Evolutionary conservation across 2,113 vertebrate genomes (phyloP), one percentile per base, ranked within the genome.

Genomic region (Tautogolabrus adspersus): DNA sequence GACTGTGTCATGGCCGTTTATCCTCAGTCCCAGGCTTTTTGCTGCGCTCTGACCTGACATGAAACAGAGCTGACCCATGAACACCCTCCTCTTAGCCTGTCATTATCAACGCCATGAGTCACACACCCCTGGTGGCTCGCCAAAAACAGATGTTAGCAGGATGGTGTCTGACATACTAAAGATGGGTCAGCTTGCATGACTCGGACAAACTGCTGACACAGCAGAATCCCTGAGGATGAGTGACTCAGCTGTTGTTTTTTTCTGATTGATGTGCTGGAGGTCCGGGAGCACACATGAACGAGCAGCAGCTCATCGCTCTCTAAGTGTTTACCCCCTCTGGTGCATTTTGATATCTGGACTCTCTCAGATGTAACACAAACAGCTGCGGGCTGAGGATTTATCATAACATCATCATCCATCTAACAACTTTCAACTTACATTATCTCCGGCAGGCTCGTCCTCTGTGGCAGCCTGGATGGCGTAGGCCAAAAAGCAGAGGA

Each of bases 401-500:
- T 23, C 19, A 18, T 12, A 47, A 5, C 10, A 49, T 15, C 44
- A 49, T 6, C 47, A 47, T 47, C 46, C 46, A 47, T 47, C 15
- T 16, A 19, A 13, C 47, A 55, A 57, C 5, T 22, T 16, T 79
- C 40, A 23, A 90, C 96, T 95, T 85, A 98, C 97, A 0, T 98
- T 98, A 88, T 98, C 97, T 3, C 94, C 90, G 0, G 96, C 86
- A 0, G 97, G 97, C 30, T 97, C 96, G 0, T 97, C 96, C 83
- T 97, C 97, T 0, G 95, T 97, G 60, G 94, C 96, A 0, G 96
- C 96, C 94, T 95, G 96, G 93, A 98, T 98, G 87, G 96, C 96
- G 0, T 98, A 97, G 82, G 97, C 96, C 89, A 97, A 85, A 89
- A 98, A 98, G 69, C 97, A 97, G 87, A 98, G 97, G 85, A 98